Evolutionary conservation across 2,113 vertebrate genomes (phyloP), one percentile per base, ranked within the genome.

Genomic region (Sebastes schlegelii): DNA sequence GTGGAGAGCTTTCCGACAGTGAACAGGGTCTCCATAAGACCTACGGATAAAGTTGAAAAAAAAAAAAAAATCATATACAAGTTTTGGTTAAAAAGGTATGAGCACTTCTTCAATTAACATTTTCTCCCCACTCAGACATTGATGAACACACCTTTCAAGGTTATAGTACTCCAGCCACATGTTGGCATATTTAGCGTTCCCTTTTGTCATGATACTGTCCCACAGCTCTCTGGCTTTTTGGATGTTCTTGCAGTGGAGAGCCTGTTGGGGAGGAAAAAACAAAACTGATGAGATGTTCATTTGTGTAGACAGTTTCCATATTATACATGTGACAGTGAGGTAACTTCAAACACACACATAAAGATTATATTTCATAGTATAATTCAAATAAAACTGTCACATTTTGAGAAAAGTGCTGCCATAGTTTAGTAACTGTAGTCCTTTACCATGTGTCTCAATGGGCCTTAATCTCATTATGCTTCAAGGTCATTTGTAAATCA

Each of bases 131-230:
- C 11, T 42, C 23, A 76, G 60, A 54, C 7, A 42, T 9, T 19
- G 49, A 69, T 64, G 71, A 55, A 82, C 92, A 76, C 34, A 99
- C 98, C 98, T 96, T 89, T 99, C 98, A 16, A 99, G 95, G 91
- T 97, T 98, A 58, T 98, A 99, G 77, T 99, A 99, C 77, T 99
- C 98, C 57, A 99, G 94, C 98, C 98, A 99, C 98, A 99, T 99
- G 94, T 98, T 99, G 70, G 98, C 98, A 0, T 95, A 99, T 79
- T 97, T 99, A 73, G 98, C 97, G 4, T 99, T 99, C n/a, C 98
- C 98, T 95, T 96, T 99, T 1, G 97, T 99, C 98, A 99, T 99
- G 69, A 99, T 98, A 83, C 88, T 97, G 82, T 99, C 98, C 98
- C 98, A 99, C 63, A 99, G 96, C 3, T 99, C 98, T 79, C 98